These are phyloP conservation scores for Desmodus rotundus DNA, from an alignment of 2,113 vertebrate genomes.

Conservation along the genomic window DNA sequence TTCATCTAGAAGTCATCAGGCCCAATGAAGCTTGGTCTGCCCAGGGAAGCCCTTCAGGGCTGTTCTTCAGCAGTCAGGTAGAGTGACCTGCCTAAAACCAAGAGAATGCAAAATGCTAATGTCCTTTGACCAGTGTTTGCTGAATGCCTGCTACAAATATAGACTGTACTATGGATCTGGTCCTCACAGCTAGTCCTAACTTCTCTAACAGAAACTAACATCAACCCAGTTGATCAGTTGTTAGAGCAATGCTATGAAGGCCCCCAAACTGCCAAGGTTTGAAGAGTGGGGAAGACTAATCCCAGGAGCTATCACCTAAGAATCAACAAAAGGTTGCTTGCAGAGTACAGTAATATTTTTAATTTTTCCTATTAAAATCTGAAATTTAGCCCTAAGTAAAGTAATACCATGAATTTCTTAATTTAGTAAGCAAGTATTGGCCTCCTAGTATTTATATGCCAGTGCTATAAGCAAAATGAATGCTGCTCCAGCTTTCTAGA, in stretches of 20 bases:
- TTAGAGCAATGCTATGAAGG: rapidly evolving
- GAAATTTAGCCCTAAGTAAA: background rate
- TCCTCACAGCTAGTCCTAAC: background rate
- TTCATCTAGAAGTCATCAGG: background rate
- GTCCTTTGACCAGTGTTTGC: background rate
- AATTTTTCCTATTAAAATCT: background rate
- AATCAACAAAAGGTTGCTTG: background rate
- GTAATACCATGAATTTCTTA: background rate
- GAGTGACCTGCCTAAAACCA: background rate
- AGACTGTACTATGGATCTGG: background rate
- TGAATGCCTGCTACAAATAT: background rate
- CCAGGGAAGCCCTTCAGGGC: rapidly evolving
- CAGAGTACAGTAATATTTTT: background rate
- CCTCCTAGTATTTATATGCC: background rate
- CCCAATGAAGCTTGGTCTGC: background rate
- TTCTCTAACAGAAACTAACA: background rate
- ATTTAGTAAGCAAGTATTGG: background rate
- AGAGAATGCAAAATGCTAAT: background rate
- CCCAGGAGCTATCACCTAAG: background rate
- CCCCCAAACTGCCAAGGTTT: no score
- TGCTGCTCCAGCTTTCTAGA: background rate
- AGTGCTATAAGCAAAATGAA: background rate
- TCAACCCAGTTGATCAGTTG: no score
- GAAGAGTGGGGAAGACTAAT: background rate
- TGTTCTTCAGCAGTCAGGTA: background rate